Conservation (phyloP, 2,888 invertebrate genomes). For the Troilus luridus region DNA sequence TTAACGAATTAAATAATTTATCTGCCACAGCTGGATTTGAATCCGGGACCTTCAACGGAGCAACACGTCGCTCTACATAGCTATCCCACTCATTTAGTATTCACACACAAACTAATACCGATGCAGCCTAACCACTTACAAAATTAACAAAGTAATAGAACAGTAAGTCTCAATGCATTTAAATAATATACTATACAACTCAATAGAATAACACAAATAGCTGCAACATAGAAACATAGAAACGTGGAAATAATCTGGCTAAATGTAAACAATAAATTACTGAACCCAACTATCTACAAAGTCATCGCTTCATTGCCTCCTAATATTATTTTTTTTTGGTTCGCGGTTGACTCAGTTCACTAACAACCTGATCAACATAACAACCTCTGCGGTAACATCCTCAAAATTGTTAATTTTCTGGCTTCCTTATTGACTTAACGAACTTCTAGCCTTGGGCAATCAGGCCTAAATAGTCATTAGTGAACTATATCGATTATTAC, state of each 20-base stretch:
- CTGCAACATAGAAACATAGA: no score
- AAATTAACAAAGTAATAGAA: no score
- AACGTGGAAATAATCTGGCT: not conserved
- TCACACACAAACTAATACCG: no score
- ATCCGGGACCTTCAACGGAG: no score
- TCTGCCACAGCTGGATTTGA: no score
- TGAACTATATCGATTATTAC: not conserved
- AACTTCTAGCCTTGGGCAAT: not conserved
- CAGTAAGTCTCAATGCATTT: no score
- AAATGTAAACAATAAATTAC: slow-evolving; percentile 6
- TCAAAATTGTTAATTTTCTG: not conserved
- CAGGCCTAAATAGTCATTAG: not conserved
- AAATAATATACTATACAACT: no score
- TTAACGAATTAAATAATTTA: no score
- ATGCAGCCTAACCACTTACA: no score
- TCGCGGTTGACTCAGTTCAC: not conserved
- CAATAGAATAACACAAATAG: no score
- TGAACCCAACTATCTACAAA: not conserved
- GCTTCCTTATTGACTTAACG: not conserved
- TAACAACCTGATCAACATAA: not conserved
- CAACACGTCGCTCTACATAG: no score
- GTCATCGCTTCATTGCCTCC: not conserved
- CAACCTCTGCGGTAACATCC: not conserved
- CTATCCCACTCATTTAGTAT: no score
- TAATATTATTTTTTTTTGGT: not conserved